Evolutionary conservation across 92 coral and sea anemone species (phyloP).

Genomic region (Palythoa heliodiscus): DNA sequence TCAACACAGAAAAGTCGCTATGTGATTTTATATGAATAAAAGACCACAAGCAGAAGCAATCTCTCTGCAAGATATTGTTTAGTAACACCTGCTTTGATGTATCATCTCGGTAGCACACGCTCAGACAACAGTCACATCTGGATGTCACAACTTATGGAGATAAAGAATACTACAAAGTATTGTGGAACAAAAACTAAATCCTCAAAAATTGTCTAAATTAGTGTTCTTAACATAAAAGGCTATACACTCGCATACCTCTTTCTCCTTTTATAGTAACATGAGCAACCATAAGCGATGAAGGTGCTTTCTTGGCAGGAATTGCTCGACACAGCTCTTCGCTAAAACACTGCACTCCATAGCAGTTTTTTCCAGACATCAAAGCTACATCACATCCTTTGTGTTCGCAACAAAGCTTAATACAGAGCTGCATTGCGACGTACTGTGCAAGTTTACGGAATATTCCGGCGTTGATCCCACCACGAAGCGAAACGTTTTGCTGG

Average conservation of each 20-base stretch:
- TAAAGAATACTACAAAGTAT: background rate
- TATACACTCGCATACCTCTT: conserved; percentile 55
- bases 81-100: background rate
- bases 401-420: conserved; percentile 95
- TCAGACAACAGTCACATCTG: background rate
- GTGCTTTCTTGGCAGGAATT: conserved; percentile 95
- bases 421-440: conserved; percentile 98
- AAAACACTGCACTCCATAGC: conserved; percentile 97
- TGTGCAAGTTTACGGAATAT: conserved; percentile 93
- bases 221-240: background rate
- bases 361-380: conserved; percentile 91
- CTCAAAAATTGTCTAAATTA: background rate
- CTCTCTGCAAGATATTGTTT: background rate
- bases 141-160: background rate
- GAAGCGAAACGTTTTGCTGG: conserved; percentile 90
- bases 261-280: conserved; percentile 97
- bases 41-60: background rate
- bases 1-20: background rate
- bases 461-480: conserved; percentile 98
- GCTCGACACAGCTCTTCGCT: conserved; percentile 90
- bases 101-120: background rate
- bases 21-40: background rate
- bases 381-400: conserved; percentile 98
- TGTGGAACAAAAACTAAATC: background rate
- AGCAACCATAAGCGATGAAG: conserved; percentile 94